A percentile compares a stretch with the other conserved stretches of the same genome.
Conservation (phyloP, 2,888 invertebrate genomes). For the Drosophila fungiperda region DNA sequence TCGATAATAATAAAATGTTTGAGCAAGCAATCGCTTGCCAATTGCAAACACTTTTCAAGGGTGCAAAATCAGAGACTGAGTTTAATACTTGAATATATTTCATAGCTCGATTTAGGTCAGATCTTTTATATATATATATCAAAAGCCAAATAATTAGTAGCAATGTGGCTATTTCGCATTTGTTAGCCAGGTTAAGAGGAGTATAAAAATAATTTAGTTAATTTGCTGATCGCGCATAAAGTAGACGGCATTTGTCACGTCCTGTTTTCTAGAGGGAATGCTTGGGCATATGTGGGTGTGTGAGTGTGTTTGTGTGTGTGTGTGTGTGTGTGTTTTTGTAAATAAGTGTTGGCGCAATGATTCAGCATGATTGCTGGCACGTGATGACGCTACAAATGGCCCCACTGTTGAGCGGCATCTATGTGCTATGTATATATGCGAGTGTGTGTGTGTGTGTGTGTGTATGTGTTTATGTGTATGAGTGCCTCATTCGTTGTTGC, state of each 20-base stretch:
- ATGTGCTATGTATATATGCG: not conserved
- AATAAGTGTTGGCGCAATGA: conserved; percentile 74
- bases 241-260: conserved; percentile 38
- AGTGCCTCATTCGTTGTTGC: not conserved
- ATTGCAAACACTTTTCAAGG: not conserved
- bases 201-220: conserved; percentile 25
- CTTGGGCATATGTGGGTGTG: conserved; percentile 3
- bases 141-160: conserved; percentile 11
- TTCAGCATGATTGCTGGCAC: conserved; percentile 68
- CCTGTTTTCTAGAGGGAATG: conserved; percentile 21
- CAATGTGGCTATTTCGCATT: not conserved
- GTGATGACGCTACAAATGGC: conserved; percentile 64
- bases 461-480: not conserved
- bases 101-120: not conserved
- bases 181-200: conserved; percentile 1
- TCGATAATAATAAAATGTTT: not conserved
- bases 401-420: conserved; percentile 17
- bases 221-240: conserved; percentile 38
- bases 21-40: too few species aligned
- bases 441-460: not conserved
- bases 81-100: not conserved
- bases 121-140: not conserved
- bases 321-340: conserved; percentile 27
- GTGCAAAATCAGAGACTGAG: not conserved
- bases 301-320: not conserved